phyloP scores from a whole-genome alignment of 1,140 invertebrate genomes.

The Phenacoccus solenopsis region DNA sequence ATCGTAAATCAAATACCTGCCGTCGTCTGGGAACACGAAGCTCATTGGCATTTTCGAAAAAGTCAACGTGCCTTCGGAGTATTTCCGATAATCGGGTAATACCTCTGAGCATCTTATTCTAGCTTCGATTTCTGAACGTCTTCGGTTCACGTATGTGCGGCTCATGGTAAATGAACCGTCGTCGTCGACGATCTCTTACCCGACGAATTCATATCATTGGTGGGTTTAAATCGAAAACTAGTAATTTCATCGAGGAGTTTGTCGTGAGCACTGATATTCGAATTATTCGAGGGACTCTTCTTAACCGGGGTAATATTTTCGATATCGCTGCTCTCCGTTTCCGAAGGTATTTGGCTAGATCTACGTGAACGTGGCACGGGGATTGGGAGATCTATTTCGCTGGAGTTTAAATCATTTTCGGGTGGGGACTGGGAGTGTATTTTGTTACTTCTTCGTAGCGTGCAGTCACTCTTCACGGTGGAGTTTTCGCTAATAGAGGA shows the following conservation, averaged over 20 bases:
- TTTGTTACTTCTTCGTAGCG: conserved; percentile 2
- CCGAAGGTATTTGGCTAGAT: too few relatives aligned
- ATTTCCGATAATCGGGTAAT: neutral
- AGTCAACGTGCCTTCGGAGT: conserved; percentile 10
- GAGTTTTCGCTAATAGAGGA: neutral
- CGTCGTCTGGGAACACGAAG: neutral
- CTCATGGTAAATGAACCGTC: neutral
- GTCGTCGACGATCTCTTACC: too few relatives aligned
- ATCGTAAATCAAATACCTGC: neutral
- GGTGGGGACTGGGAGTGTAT: neutral
- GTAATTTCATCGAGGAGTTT: neutral
- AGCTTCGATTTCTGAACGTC: neutral
- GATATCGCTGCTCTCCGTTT: neutral
- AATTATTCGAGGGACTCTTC: conserved; percentile 8
- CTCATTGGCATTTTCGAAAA: neutral
- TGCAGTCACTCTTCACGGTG: too few relatives aligned
- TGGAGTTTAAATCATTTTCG: too few relatives aligned
- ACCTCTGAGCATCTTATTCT: neutral
- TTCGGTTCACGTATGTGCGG: neutral
- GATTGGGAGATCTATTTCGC: too few relatives aligned
- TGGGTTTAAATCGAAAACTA: neutral
- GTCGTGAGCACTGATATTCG: neutral
- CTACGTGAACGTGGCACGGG: too few relatives aligned
- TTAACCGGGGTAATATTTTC: conserved; percentile 4
- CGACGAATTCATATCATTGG: neutral